Percentiles rank a stretch among this genome's conserved stretches.
These are phyloP conservation scores for Oscheius sp. DNA, from an alignment of 2,888 invertebrate species.

Conservation along the genomic window DNA sequence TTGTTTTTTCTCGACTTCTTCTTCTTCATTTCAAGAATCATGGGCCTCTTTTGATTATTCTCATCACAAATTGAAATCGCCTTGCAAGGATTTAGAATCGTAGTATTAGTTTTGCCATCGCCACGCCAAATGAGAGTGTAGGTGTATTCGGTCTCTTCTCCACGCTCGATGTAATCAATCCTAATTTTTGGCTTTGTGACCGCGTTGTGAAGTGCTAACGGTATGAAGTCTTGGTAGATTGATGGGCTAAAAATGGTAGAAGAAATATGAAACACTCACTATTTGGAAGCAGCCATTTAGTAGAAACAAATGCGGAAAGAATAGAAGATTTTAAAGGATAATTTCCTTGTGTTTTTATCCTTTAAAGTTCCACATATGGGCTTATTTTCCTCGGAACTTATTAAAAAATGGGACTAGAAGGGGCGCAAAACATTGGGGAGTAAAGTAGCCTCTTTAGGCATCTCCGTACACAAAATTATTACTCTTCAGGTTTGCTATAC, in stretches of 20 bases:
- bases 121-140: slow-evolving; percentile 7
- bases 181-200: not conserved
- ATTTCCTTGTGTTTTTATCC: not conserved
- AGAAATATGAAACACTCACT: no score
- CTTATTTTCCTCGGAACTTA: not conserved
- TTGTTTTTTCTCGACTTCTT: not conserved
- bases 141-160: not conserved
- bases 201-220: not conserved
- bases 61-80: no score
- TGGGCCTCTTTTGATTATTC: no score
- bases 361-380: not conserved
- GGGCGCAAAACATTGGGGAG: no score
- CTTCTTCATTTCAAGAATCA: not conserved
- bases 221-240: not conserved
- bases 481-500: not conserved
- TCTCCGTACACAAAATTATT: no score
- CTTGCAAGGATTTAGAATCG: not conserved
- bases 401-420: no score
- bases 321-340: not conserved
- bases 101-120: not conserved
- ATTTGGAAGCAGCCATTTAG: no score
- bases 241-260: not conserved
- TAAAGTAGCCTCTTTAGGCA: no score
- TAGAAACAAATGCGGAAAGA: not conserved
- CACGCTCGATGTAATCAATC: not conserved